Base-by-base conservation (phyloP, 2,113 vertebrate genomes). In the Peucedramus taeniatus region DNA sequence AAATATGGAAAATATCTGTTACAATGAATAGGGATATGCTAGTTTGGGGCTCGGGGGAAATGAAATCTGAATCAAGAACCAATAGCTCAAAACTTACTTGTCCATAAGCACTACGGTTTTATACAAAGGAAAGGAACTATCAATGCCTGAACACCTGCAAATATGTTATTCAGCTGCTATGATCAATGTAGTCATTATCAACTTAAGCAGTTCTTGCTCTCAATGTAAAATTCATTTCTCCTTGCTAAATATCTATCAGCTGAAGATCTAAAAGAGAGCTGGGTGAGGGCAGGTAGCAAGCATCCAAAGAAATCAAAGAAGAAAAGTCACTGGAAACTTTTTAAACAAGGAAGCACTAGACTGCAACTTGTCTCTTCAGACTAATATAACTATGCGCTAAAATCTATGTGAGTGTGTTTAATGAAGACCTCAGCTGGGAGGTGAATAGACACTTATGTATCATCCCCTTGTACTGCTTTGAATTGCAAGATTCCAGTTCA, bases 101-200 rank as follows among this genome's bases (percentile, higher is more conserved):
- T 63, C 66, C 49, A 53, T 94, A 93, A 92, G 37, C 22, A 76
- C 44, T 42, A 49, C 37, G 3, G 0, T 88, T 84, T 87, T 92
- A 87, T 71, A 92, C 45, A 79, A 84, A 53, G 26, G 71, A 21
- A 61, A 96, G 77, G 42, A 87, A 49, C 72, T 72, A 40, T 26
- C 50, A 69, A 35, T 2, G 5, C 75, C 74, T 79, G 84, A 94
- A 78, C 42, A 80, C 23, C 50, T 87, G 80, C 83, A 89, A 93
- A n/a, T 56, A 71, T 24, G 40, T 47, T 91, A 83, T 75, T 59
- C 53, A 84, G 30, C 23, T 66, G 15, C 63, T 63, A 30, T 94
- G 88, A 92, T 93, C 94, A 93, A 96, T 83, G 82, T 44, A 87
- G 82, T 91, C 66, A 85, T 97, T 95, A 96, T 45, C 39, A 80